A percentile compares a stretch with the other conserved stretches of the same genome.
Conservation (phyloP, 2,797 vertebrate genomes). For the Chaetodon trifasciatus region DNA sequence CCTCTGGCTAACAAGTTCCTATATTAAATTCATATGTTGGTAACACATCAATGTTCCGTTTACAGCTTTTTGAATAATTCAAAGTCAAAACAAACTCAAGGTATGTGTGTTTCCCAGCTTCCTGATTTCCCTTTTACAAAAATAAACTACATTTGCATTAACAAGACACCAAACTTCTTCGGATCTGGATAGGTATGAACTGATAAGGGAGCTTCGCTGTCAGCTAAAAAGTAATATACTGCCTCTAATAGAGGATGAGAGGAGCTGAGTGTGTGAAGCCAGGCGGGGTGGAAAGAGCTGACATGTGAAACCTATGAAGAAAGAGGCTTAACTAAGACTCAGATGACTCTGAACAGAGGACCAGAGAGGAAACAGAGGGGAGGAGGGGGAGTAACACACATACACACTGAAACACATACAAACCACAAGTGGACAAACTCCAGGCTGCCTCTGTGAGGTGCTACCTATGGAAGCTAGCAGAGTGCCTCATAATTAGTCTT, state of each 20-base stretch:
- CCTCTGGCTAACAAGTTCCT: neutral
- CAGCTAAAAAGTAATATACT: conserved; percentile 24
- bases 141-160: neutral
- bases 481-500: conserved; percentile 74
- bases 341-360: conserved; percentile 41
- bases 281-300: conserved; percentile 56
- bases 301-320: conserved; percentile 62
- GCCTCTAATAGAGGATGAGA: conserved; percentile 45
- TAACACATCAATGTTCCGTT: neutral
- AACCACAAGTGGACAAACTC: conserved; percentile 44
- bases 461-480: conserved; percentile 58
- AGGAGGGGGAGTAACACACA: neutral
- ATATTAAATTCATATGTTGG: neutral
- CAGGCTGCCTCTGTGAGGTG: conserved; percentile 42
- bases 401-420: conserved; percentile 14
- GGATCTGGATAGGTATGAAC: conserved; percentile 9
- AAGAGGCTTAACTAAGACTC: conserved; percentile 54
- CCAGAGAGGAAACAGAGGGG: conserved; percentile 23
- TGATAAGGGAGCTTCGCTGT: conserved; percentile 24
- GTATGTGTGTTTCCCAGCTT: neutral
- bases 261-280: conserved; percentile 35
- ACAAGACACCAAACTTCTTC: neutral
- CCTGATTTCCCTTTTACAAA: neutral
- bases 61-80: neutral
- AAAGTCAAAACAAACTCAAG: neutral